phyloP scores from a whole-genome alignment of 2,888 invertebrate genomes.

The Parnassius smintheus region DNA sequence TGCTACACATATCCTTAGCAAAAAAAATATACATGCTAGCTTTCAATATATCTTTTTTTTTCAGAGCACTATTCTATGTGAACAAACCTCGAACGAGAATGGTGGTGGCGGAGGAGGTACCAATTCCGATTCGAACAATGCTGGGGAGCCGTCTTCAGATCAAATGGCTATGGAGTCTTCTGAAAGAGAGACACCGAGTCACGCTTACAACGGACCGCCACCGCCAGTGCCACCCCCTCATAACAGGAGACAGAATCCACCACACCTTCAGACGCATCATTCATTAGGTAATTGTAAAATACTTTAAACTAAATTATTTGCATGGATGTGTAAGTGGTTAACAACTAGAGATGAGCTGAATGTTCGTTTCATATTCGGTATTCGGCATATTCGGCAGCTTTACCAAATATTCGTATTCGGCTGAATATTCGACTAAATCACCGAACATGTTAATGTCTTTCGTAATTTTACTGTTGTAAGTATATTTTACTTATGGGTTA shows the following conservation, averaged over 20 bases:
- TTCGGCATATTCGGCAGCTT: too few species aligned
- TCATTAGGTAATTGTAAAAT: constrained; percentile 58
- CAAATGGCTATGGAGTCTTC: constrained; percentile 87
- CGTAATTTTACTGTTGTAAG: too few species aligned
- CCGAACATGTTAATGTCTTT: too few species aligned
- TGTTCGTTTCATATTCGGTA: too few species aligned
- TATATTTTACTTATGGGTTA: too few species aligned
- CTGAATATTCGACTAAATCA: too few species aligned
- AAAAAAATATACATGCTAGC: too few species aligned
- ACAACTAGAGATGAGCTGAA: too few species aligned
- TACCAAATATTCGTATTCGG: too few species aligned
- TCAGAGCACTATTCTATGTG: constrained; percentile 67
- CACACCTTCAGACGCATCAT: constrained; percentile 83
- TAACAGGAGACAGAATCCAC: constrained; percentile 87
- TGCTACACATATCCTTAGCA: too few species aligned
- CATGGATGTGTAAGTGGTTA: too few species aligned
- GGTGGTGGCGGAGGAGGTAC: constrained; percentile 77
- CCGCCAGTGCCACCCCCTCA: constrained; percentile 84
- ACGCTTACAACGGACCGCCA: constrained; percentile 76
- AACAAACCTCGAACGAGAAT: constrained; percentile 75
- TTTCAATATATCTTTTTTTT: constrained; percentile 32
- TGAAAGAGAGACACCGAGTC: constrained; percentile 82
- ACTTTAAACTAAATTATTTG: not conserved
- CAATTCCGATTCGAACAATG: constrained; percentile 79
- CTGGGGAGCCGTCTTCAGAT: constrained; percentile 81